Base-by-base conservation (phyloP, 1,140 invertebrate species). In the Prorops nasuta region DNA sequence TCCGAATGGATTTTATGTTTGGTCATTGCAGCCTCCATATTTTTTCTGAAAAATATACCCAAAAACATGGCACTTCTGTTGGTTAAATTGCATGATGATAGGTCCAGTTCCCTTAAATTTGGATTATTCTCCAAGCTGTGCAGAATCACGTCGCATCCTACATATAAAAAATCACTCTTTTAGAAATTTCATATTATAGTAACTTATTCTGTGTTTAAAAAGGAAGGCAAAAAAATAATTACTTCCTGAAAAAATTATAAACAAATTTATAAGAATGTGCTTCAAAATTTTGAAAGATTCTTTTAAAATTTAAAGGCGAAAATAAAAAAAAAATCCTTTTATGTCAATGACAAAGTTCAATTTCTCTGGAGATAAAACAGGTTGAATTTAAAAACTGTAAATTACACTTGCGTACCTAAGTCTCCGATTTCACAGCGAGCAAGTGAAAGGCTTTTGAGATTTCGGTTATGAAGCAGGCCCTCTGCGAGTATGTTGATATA, bases 101-200 rank as follows among this genome's bases (percentile, higher is more conserved):
- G 15, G 39, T 66, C 44, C 8, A 64, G 22, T 0, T 34, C 14
- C 1, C 37, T 21, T 7, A 66, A 31, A 31, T 20, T 57, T 3
- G 42, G 20, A 37, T 53, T 44, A 18, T 60, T 34, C 15, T 19
- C 19, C 28, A 64, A 34, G 7, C 28, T 38, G 7, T 42, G 39
- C 12, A 66, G 16, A 12, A 66, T 6, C 10, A 49, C 14, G 9
- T 57, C 28, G 31, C 62, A 66, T 10, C 63, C 63, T 66, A 24
- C 0, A 43, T 19, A 37, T 37, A 3, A 15, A 35, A 41, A 48
- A 21, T 17, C n/a, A n/a, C n/a, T n/a, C n/a, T n/a, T n/a, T n/a
- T n/a, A n/a, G n/a, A n/a, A n/a, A n/a, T n/a, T n/a, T n/a, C n/a
- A n/a, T n/a, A n/a, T n/a, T n/a, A 8, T 15, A 9, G 12, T 16